These are phyloP conservation scores for Acrocephalus scirpaceus DNA, from an alignment of 2,797 vertebrate species.

Conservation along the genomic window DNA sequence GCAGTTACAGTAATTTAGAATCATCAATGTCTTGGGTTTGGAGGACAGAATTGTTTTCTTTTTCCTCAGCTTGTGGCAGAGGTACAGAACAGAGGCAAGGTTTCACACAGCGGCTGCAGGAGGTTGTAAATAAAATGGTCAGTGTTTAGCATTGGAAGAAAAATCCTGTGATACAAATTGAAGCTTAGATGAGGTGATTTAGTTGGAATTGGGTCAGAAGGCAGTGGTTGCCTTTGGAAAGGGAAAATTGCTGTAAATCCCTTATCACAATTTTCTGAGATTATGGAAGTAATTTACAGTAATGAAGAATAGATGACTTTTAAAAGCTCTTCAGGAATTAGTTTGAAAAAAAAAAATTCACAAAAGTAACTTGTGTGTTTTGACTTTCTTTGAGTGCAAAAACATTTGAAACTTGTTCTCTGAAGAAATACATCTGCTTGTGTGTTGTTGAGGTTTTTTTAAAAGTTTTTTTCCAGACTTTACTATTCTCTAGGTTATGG, in stretches of 20 bases:
- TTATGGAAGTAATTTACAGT: conserved; percentile 45
- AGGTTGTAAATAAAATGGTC: not conserved
- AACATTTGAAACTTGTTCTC: not conserved
- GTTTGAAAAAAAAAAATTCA: not conserved
- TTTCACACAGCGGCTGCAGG: not conserved
- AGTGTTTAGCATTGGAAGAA: not conserved
- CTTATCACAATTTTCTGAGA: conserved; percentile 51
- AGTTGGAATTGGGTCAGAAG: conserved; percentile 57
- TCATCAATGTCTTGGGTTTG: not conserved
- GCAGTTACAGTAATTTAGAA: not conserved
- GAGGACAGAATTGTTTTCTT: not conserved
- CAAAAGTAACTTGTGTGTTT: not conserved
- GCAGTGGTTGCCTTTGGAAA: not conserved
- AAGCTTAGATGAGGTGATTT: conserved; percentile 37
- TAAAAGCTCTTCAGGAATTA: conserved; percentile 34
- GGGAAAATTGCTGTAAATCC: conserved; percentile 42
- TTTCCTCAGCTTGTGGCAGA: not conserved
- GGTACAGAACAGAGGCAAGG: not conserved
- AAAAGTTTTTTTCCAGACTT: not conserved
- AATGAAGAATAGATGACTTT: not conserved
- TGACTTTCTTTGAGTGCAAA: not conserved
- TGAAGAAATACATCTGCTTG: conserved; percentile 17
- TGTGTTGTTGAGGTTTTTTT: not conserved
- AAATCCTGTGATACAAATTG: not conserved
- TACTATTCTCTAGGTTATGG: not conserved